phyloP scores from a whole-genome alignment of 2,797 vertebrate genomes.

The Aulostomus chinensis region DNA sequence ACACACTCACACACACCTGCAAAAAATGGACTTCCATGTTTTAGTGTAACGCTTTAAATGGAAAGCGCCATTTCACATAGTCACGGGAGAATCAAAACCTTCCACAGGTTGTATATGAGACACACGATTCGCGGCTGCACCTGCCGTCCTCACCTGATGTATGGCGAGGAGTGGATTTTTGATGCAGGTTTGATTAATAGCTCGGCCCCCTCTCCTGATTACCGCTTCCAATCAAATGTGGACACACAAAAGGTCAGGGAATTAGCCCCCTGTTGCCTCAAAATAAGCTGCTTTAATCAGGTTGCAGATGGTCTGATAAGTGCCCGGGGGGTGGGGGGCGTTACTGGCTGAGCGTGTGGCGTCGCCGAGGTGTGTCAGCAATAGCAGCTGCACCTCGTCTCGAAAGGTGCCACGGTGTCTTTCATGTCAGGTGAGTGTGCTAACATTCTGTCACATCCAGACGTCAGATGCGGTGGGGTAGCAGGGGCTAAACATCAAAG shows the following conservation, averaged over 20 bases:
- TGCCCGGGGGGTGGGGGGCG: constrained; percentile 25
- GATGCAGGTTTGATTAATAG: constrained; percentile 47
- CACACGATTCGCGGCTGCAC: background rate
- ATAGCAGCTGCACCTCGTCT: constrained; percentile 62
- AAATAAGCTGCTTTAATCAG: constrained; percentile 73
- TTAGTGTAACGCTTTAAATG: constrained; percentile 53
- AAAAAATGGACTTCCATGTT: constrained; percentile 60
- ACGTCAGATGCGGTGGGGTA: constrained; percentile 30
- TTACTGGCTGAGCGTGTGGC: constrained; percentile 36
- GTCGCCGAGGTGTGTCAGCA: constrained; percentile 41
- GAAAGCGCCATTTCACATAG: constrained; percentile 47
- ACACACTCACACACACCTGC: constrained; percentile 22
- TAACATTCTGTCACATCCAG: constrained; percentile 66
- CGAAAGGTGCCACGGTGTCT: constrained; percentile 56
- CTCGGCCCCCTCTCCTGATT: constrained; percentile 27
- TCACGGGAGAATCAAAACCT: constrained; percentile 2
- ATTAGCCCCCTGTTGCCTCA: constrained; percentile 54
- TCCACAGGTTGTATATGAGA: constrained; percentile 4
- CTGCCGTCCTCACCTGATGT: constrained; percentile 16
- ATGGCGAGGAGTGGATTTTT: constrained; percentile 29
- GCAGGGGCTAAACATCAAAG: constrained; percentile 61
- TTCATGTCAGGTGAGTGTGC: constrained; percentile 59
- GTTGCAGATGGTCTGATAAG: constrained; percentile 70
- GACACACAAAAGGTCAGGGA: constrained; percentile 68
- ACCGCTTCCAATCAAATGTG: constrained; percentile 60